phyloP scores from a whole-genome alignment of 2,797 vertebrate species.

The Scleropages formosus region DNA sequence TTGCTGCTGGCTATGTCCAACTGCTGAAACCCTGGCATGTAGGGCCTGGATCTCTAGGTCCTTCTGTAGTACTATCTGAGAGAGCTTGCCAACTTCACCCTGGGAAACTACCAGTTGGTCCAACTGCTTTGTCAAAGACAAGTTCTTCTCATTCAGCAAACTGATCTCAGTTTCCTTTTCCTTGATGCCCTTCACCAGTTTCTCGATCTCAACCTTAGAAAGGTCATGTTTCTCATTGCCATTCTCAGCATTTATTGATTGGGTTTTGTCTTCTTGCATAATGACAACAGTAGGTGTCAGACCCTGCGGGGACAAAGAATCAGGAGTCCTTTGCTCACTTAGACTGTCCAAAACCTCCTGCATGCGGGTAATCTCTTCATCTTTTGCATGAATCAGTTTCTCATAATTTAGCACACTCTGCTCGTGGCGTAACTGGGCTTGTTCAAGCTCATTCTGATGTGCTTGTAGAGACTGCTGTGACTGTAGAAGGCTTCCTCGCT shows the following conservation, averaged over 20 bases:
- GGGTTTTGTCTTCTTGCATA: constrained; percentile 86
- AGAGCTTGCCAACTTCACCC: constrained; percentile 88
- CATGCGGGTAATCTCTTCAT: constrained; percentile 81
- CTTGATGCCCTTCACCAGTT: constrained; percentile 86
- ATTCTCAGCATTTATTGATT: constrained; percentile 81
- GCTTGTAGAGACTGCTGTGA: constrained; percentile 79
- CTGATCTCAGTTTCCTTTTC: constrained; percentile 95
- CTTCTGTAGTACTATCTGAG: constrained; percentile 88
- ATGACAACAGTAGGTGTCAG: constrained; percentile 64
- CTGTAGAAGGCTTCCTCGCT: constrained; percentile 70
- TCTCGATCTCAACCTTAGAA: constrained; percentile 90
- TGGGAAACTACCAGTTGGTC: constrained; percentile 82
- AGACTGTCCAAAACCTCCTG: constrained; percentile 77
- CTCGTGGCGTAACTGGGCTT: constrained; percentile 76
- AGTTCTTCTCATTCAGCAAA: constrained; percentile 90
- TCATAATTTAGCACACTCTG: constrained; percentile 81
- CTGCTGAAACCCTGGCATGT: constrained; percentile 76
- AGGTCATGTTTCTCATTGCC: constrained; percentile 95
- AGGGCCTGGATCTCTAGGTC: constrained; percentile 92
- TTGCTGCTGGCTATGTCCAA: constrained; percentile 82
- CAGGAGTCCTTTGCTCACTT: constrained; percentile 63
- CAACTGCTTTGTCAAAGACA: constrained; percentile 81
- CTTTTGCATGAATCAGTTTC: constrained; percentile 78
- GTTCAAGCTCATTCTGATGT: constrained; percentile 82
- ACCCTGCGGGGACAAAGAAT: constrained; percentile 53